These are phyloP conservation scores for Drosophila acutilabella DNA, from an alignment of 2,888 invertebrate genomes.

Conservation along the genomic window DNA sequence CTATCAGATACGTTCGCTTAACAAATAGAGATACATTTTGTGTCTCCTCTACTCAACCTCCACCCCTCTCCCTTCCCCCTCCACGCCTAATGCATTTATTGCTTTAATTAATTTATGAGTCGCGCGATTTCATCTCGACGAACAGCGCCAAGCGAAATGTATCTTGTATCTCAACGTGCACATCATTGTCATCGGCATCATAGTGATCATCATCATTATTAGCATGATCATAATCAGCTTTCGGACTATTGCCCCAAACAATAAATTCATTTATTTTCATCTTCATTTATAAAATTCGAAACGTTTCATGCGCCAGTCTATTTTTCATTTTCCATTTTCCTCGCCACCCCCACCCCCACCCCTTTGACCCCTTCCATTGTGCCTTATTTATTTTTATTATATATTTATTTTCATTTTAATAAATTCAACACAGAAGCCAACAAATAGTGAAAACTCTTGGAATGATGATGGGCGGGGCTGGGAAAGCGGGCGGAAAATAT, in stretches of 20 bases:
- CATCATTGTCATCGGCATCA: constrained; percentile 17
- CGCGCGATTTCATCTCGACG: constrained; percentile 73
- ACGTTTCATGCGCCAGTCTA: constrained; percentile 56
- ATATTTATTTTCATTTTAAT: constrained; percentile 68
- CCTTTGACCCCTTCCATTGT: neutral
- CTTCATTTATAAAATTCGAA: constrained; percentile 66
- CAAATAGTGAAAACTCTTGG: neutral
- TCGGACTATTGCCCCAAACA: constrained; percentile 34
- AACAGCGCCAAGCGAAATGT: constrained; percentile 32
- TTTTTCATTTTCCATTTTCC: constrained; percentile 72
- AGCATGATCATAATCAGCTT: constrained; percentile 9
- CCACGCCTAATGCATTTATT: constrained; percentile 62
- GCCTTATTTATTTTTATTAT: constrained; percentile 48
- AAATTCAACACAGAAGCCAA: constrained; percentile 45
- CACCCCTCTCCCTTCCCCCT: neutral
- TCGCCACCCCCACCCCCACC: constrained; percentile 7
- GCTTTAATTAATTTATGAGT: constrained; percentile 83
- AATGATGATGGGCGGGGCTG: neutral
- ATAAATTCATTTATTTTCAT: constrained; percentile 66
- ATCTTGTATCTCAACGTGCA: constrained; percentile 32
- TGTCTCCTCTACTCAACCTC: neutral
- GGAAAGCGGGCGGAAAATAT: constrained; percentile 43
- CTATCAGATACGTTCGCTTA: constrained; percentile 4
- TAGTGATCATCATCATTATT: constrained; percentile 19
- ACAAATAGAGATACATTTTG: constrained; percentile 10